A percentile compares a stretch with the other conserved stretches of the same genome.
phyloP scores from a whole-genome alignment of 2,888 invertebrate genomes.

The Drosophila pseudotakahashii region DNA sequence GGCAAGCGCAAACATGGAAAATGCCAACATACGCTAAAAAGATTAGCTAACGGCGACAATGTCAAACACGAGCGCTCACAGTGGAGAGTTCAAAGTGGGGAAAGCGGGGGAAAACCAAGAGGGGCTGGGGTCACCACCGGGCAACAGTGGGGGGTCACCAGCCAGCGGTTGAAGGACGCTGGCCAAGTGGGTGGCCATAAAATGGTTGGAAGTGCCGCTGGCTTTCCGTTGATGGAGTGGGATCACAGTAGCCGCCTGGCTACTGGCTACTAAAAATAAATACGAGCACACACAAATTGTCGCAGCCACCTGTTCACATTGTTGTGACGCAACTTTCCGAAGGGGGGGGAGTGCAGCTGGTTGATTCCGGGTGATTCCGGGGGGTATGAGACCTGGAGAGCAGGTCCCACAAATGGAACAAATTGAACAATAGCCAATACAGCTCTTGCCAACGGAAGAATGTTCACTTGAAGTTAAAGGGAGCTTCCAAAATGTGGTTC shows the following conservation, averaged over 20 bases:
- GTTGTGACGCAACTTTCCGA: slow-evolving; percentile 71
- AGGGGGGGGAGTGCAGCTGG: slow-evolving; percentile 3
- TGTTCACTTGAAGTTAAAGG: neutral
- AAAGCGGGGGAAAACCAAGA: neutral
- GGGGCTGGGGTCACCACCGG: slow-evolving; percentile 25
- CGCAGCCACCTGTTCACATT: slow-evolving; percentile 79
- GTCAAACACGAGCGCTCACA: slow-evolving; percentile 74
- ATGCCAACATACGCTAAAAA: slow-evolving; percentile 81
- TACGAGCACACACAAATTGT: slow-evolving; percentile 78
- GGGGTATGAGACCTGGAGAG: neutral
- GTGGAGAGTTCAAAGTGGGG: slow-evolving; percentile 17
- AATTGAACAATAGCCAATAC: slow-evolving; percentile 26
- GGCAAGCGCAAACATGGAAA: slow-evolving; percentile 75
- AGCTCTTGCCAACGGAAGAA: slow-evolving; percentile 4
- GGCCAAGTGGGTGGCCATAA: slow-evolving; percentile 69
- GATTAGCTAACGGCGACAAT: slow-evolving; percentile 81
- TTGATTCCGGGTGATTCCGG: neutral
- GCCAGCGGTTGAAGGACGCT: slow-evolving; percentile 27
- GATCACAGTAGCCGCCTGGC: slow-evolving; percentile 28
- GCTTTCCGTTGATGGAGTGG: slow-evolving; percentile 23
- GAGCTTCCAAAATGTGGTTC: neutral
- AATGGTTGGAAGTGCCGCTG: slow-evolving; percentile 49
- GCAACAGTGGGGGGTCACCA: slow-evolving; percentile 25
- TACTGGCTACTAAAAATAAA: slow-evolving; percentile 75
- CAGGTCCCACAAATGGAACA: slow-evolving; percentile 27